A percentile compares a stretch with the other conserved stretches of the same genome.
Evolutionary conservation across 1,140 invertebrate species (phyloP).

Genomic region (Prorops nasuta): DNA sequence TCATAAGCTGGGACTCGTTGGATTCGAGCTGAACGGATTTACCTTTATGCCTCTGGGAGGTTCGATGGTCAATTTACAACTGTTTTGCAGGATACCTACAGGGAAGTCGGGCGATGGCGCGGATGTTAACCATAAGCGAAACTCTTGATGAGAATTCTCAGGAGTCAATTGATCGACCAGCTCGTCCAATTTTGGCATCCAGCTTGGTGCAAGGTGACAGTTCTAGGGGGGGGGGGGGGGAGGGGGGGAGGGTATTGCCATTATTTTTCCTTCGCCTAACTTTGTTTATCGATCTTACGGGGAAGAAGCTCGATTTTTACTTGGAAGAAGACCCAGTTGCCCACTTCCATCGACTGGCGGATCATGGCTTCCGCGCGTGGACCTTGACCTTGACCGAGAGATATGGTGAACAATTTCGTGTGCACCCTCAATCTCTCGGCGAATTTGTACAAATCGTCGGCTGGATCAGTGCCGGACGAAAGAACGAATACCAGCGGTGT

Average conservation of each 20-base stretch:
- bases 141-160: conserved; percentile 60
- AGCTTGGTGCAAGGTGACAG: conserved; percentile 72
- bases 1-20: neutral
- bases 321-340: conserved; percentile 68
- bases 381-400: conserved; percentile 72
- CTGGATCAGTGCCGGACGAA: conserved; percentile 72
- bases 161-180: conserved; percentile 59
- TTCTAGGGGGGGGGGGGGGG: no score
- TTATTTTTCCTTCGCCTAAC: no score
- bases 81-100: conserved; percentile 69
- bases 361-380: conserved; percentile 66
- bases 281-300: no score
- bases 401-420: conserved; percentile 65
- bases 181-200: conserved; percentile 66
- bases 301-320: no score
- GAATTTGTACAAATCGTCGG: conserved; percentile 63
- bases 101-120: conserved; percentile 68
- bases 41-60: conserved; percentile 66
- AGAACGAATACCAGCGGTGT: conserved; percentile 70
- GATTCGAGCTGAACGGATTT: neutral
- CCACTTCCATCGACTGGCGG: conserved; percentile 58
- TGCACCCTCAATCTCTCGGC: conserved; percentile 64
- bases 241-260: no score
- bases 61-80: conserved; percentile 73
- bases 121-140: conserved; percentile 74